A percentile compares a stretch with the other conserved stretches of the same genome.
Conservation (phyloP, 2,888 invertebrate genomes). For the Sthenelais limicola region DNA sequence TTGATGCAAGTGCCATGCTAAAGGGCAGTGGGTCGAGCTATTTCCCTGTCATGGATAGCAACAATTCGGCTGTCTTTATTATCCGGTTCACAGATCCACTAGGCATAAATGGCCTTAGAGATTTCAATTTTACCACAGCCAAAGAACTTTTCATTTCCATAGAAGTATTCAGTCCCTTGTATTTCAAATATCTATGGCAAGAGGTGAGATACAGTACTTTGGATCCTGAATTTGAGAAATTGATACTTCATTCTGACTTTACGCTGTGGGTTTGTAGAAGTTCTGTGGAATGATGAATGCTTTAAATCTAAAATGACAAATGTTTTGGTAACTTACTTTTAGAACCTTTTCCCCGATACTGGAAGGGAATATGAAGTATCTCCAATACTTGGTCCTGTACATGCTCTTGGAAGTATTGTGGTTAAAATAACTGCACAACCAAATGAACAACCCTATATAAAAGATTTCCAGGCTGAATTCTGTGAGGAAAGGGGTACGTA, state of each 20-base stretch:
- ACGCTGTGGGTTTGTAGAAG: no score
- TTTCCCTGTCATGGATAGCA: not conserved
- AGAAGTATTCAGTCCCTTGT: constrained; percentile 12
- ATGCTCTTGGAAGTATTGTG: not conserved
- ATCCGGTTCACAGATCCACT: not conserved
- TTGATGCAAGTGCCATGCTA: constrained; percentile 8
- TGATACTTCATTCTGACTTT: no score
- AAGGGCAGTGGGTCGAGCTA: not conserved
- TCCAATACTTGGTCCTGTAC: not conserved
- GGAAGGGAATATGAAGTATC: not conserved
- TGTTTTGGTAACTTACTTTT: no score
- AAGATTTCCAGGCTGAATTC: not conserved
- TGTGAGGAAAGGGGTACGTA: constrained; percentile 3
- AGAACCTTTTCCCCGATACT: constrained; percentile 3
- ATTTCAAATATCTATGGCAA: constrained; percentile 25
- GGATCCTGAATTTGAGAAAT: no score
- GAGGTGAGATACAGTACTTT: no score
- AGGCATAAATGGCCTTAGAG: not conserved
- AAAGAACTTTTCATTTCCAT: not conserved
- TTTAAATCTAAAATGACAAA: no score
- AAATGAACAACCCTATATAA: not conserved
- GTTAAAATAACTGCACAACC: not conserved
- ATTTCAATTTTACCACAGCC: not conserved
- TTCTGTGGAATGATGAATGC: no score
- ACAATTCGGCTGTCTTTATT: not conserved